Base-by-base conservation (phyloP, 2,888 invertebrate genomes). In the Lacanobia oleracea region DNA sequence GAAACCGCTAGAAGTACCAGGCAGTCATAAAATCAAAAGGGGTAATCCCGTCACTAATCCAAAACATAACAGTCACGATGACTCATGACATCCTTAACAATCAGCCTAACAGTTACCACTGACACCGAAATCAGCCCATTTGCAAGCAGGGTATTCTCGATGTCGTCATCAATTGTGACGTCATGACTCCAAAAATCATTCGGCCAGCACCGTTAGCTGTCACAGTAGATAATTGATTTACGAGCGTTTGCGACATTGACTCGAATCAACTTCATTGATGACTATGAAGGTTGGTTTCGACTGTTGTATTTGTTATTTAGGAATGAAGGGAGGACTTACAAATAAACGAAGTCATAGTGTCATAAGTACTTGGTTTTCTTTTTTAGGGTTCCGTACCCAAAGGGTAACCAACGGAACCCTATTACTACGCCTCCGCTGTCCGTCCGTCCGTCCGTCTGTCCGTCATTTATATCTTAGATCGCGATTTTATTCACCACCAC, bases 171-270 rank as follows among this genome's bases (percentile, higher is more conserved):
- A 7, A 23, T n/a, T 33, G 16, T 82, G 79, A 79, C 68, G 73
- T 81, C 75, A 80, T 18, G 37, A 12, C 65, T 68, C 82, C 79
- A 77, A 86, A 86, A 82, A 79, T 74, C 71, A 77, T 75, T 78
- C 61, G 62, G 45, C 63, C 64, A 75, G 59, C 70, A 72, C 86
- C 75, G 84, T 85, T 81, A 83, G 62, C 79, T 86, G 87, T 85
- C 82, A 79, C 72, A 78, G 63, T 56, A 43, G 54, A 72, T 75
- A 85, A 87, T 86, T 82, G 82, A 87, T 86, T 87, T 86, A 84
- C 65, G 72, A 56, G 53, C 57, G 54, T 68, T 82, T 75, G 79
- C 71, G 78, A 82, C 84, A 87, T 84, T 81, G 76, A 71, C 63
- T 67, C 23, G 54, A 84, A 75, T 78, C 65, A 71, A 65, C 70